Conservation (phyloP, 2,113 vertebrate species). For the Cettia cetti region DNA sequence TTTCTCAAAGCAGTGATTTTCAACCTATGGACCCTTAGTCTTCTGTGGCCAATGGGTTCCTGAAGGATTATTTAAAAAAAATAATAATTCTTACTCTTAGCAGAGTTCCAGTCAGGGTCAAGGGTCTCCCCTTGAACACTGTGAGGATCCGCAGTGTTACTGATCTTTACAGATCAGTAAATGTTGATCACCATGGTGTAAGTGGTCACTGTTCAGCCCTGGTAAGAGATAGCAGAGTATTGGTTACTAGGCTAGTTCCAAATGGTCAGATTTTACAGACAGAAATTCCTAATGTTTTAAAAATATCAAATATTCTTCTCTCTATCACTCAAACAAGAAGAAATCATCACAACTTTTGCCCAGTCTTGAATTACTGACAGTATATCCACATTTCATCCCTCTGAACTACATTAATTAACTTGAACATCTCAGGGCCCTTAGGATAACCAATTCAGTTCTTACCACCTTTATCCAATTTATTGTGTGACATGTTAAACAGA, state of each 20-base stretch:
- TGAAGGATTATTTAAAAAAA: not conserved
- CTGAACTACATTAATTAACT: not conserved
- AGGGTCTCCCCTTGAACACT: not conserved
- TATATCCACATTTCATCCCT: not conserved
- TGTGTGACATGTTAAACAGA: not conserved
- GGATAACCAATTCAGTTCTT: not conserved
- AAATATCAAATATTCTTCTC: not conserved
- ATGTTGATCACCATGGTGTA: rapidly evolving
- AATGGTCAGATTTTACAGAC: not conserved
- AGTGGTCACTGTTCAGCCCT: not conserved
- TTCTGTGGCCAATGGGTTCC: not conserved
- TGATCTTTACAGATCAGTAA: not conserved
- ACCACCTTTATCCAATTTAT: not conserved
- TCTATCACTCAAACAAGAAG: not conserved
- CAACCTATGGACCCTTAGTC: not conserved
- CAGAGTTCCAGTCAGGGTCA: not conserved
- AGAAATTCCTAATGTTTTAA: not conserved
- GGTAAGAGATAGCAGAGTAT: not conserved
- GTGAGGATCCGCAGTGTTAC: not conserved
- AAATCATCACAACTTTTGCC: not conserved
- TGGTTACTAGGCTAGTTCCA: not conserved
- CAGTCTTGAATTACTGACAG: not conserved
- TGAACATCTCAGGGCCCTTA: not conserved
- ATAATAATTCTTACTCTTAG: not conserved
- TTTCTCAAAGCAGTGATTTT: not conserved